Evolutionary conservation across 2,113 vertebrate genomes (phyloP).

Genomic region (Pangasianodon hypophthalmus): DNA sequence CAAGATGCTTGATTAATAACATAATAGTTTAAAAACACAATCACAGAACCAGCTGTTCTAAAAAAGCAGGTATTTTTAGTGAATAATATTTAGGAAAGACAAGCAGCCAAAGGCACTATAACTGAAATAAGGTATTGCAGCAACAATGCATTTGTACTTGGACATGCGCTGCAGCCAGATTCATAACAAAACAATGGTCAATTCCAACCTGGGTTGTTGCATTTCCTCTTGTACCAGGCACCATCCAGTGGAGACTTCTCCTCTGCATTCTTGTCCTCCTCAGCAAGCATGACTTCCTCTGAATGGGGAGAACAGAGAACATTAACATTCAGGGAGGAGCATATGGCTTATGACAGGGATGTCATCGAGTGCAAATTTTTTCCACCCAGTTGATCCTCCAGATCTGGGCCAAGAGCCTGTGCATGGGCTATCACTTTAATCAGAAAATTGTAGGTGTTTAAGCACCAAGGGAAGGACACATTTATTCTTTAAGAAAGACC

Average conservation of each 20-base stretch:
- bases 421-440: conserved; percentile 15
- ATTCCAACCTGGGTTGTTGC: conserved; percentile 70
- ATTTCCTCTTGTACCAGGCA: conserved; percentile 77
- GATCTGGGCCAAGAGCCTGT: conserved; percentile 7
- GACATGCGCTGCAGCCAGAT: neutral
- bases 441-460: conserved; percentile 7
- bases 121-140: neutral
- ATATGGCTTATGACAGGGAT: neutral
- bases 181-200: neutral
- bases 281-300: conserved; percentile 99
- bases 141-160: neutral
- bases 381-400: conserved; percentile 11
- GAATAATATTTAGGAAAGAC: neutral
- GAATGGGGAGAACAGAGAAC: conserved; percentile 55
- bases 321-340: neutral
- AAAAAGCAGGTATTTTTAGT: neutral
- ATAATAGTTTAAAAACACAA: neutral
- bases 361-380: neutral
- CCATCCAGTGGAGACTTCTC: conserved; percentile 92
- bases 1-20: neutral
- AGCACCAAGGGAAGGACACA: neutral
- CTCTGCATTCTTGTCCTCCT: conserved; percentile 92
- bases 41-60: neutral
- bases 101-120: neutral
- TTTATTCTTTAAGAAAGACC: neutral